Conservation (phyloP, 2,113 vertebrate species). For the Pyrgilauda ruficollis region DNA sequence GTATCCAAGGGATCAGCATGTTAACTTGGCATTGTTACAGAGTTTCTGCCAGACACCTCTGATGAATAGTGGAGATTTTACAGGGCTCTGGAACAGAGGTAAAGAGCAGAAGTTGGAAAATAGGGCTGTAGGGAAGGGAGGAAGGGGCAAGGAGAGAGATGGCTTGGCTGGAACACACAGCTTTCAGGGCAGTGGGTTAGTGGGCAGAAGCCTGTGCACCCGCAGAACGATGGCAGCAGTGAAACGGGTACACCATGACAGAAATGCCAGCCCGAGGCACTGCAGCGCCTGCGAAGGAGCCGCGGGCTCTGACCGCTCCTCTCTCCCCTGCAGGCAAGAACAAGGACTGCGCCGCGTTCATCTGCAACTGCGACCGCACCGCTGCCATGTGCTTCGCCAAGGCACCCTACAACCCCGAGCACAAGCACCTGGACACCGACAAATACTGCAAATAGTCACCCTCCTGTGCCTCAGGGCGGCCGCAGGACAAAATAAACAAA, state of each 20-base stretch:
- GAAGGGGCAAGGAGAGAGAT: too few species aligned
- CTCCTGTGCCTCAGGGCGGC: too few species aligned
- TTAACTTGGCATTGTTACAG: accelerated
- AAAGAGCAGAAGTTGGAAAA: not conserved
- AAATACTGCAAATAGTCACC: constrained; percentile 53
- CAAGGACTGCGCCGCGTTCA: constrained; percentile 70
- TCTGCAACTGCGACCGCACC: constrained; percentile 84
- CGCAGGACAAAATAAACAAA: not conserved
- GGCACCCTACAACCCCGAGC: constrained; percentile 50
- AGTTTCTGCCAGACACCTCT: not conserved
- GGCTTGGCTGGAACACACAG: not conserved
- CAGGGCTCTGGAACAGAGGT: accelerated
- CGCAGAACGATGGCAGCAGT: accelerated
- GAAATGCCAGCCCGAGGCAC: not conserved
- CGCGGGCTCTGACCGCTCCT: not conserved
- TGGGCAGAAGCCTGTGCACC: accelerated
- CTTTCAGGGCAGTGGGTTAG: too few species aligned
- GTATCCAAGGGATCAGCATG: not conserved
- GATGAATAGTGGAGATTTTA: accelerated
- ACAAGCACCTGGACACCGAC: constrained; percentile 57
- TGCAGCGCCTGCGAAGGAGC: accelerated
- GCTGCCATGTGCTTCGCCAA: constrained; percentile 83
- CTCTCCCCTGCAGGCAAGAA: constrained; percentile 73
- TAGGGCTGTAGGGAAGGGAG: not conserved
- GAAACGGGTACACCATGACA: accelerated